A percentile compares a stretch with the other conserved stretches of the same genome.
Evolutionary conservation across 2,797 vertebrate species (phyloP).

Genomic region (Cuculus canorus): DNA sequence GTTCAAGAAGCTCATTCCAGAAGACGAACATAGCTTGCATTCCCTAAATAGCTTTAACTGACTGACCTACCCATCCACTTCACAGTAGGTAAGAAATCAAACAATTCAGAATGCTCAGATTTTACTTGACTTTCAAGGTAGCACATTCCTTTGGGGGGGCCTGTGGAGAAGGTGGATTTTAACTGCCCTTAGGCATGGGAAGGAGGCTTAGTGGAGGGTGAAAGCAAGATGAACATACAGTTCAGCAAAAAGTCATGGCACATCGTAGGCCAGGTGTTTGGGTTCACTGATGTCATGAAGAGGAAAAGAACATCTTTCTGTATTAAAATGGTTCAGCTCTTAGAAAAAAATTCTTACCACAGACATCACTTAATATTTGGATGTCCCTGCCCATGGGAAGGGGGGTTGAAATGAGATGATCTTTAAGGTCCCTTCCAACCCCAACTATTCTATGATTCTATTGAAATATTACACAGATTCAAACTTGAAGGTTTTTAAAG

Average conservation of each 20-base stretch:
- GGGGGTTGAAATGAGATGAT: too few relatives aligned
- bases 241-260: background rate
- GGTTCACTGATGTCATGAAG: background rate
- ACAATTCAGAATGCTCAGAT: background rate
- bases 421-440: too few relatives aligned
- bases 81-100: background rate
- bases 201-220: background rate
- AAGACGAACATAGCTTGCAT: background rate
- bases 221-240: background rate
- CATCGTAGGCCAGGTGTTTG: background rate
- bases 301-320: background rate
- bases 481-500: background rate
- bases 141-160: background rate
- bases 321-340: background rate
- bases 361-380: background rate
- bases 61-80: background rate
- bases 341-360: too few relatives aligned
- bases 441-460: too few relatives aligned
- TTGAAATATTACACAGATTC: background rate
- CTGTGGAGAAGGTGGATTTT: background rate
- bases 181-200: background rate
- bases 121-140: background rate
- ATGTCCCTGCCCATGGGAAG: too few relatives aligned
- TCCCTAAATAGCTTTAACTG: conserved; percentile 22
- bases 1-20: background rate